phyloP scores from a whole-genome alignment of 2,888 invertebrate species.

The Pecten maximus region DNA sequence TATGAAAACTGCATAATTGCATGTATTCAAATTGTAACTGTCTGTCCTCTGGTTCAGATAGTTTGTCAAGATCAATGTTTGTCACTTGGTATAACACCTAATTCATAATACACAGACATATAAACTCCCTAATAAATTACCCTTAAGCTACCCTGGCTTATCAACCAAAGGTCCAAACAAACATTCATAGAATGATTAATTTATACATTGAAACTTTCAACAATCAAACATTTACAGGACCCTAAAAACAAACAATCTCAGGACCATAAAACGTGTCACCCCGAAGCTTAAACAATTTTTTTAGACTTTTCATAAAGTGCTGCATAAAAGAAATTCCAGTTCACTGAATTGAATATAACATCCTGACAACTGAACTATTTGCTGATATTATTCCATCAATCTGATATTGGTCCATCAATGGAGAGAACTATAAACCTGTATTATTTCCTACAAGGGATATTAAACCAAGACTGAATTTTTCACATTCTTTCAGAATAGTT shows the following conservation, averaged over 20 bases:
- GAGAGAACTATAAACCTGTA: not conserved
- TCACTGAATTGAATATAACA: not conserved
- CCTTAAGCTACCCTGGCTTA: too few relatives aligned
- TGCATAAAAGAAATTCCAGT: not conserved
- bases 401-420: conserved; percentile 7
- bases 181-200: too few relatives aligned
- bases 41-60: too few relatives aligned
- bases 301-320: not conserved
- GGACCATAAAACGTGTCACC: too few relatives aligned
- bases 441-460: not conserved
- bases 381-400: not conserved
- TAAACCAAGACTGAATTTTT: not conserved
- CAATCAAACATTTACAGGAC: not conserved
- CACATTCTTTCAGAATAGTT: not conserved
- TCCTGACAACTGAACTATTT: not conserved
- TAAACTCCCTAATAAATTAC: too few relatives aligned
- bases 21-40: too few relatives aligned
- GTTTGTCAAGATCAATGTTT: too few relatives aligned
- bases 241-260: not conserved
- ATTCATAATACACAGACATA: too few relatives aligned
- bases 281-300: too few relatives aligned
- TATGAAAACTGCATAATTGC: too few relatives aligned
- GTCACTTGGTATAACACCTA: too few relatives aligned
- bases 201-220: not conserved
- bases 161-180: too few relatives aligned